Base-by-base conservation (phyloP, 2,888 invertebrate species). In the Scrobipalpa atriplicella region DNA sequence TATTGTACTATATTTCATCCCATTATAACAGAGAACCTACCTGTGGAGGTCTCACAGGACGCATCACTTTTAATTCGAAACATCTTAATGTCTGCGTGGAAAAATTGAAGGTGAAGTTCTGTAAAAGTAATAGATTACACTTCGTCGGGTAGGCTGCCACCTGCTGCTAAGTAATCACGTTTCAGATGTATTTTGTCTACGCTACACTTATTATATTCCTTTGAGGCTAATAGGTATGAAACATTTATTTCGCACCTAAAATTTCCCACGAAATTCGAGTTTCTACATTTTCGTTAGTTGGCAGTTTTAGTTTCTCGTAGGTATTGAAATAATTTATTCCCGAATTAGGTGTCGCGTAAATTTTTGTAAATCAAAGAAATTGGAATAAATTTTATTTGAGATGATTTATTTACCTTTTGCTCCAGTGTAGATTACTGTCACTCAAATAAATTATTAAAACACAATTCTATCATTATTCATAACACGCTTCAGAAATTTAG, bases 1-100 rank as follows among this genome's bases (percentile, higher is more conserved):
- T 63, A 36, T 52, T 36, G 29, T 38, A 29, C 38, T 19, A 43
- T 63, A 52, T 52, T 47, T 52, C 63, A 36, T 63, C 16, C 29
- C 52, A 63, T 63, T 52, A 63, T 36, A 38, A 13, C 13, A 9
- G 38, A 38, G 2, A 16, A 29, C 29, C n/a, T 13, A 19, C 19
- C 56, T 58, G 47, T 21, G 11, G 21, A 21, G 21, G 3, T 11
- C 54, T 13, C 58, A 2, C n/a, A 38, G 58, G 58, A 13, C 58
- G 1, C 38, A 58, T 58, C 58, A 29, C 29, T 58, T 58, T 58
- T 36, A 58, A 58, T 38, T 58, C 58, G 58, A 16, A 16, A 13
- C 38, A 9, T 38, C 38, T 36, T 58, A 58, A n/a, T n/a, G n/a
- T n/a, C n/a, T n/a, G n/a, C 16, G 8, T 16, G 58, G 13, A 9